Conservation (phyloP, 2,888 invertebrate species). For the Mythimna vitellina region DNA sequence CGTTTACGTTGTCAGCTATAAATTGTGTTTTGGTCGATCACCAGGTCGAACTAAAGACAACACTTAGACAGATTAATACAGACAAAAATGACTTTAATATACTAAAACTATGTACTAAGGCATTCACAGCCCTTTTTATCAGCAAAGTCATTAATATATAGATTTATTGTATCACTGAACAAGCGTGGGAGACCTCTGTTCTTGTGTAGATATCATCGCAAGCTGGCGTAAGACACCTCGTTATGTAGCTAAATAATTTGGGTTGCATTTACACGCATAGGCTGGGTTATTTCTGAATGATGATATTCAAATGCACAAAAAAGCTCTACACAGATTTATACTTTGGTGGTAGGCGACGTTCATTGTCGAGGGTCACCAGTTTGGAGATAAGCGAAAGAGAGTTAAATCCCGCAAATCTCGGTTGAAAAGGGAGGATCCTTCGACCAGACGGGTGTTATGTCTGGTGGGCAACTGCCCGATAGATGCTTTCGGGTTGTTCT, state of each 20-base stretch:
- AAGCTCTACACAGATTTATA: too few relatives aligned
- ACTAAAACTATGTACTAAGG: slow-evolving; percentile 9
- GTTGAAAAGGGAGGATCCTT: too few relatives aligned
- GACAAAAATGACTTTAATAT: slow-evolving; percentile 14
- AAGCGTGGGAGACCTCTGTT: slow-evolving; percentile 51
- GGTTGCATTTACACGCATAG: slow-evolving; percentile 44
- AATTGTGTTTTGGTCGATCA: too few relatives aligned
- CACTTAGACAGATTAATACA: background rate
- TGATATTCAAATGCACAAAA: slow-evolving; percentile 9
- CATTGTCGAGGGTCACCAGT: too few relatives aligned
- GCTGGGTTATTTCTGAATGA: background rate
- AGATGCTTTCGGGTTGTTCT: too few relatives aligned
- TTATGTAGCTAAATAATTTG: slow-evolving; percentile 49
- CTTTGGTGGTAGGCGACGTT: too few relatives aligned
- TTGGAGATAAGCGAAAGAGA: too few relatives aligned
- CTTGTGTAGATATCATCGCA: slow-evolving; percentile 59
- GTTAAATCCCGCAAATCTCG: too few relatives aligned
- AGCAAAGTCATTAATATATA: slow-evolving; percentile 52
- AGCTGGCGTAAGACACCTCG: slow-evolving; percentile 43
- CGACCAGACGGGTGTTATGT: too few relatives aligned
- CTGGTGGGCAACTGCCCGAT: too few relatives aligned
- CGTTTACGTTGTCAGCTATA: too few relatives aligned
- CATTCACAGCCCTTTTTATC: slow-evolving; percentile 37
- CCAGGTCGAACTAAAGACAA: too few relatives aligned
- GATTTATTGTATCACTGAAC: slow-evolving; percentile 45